phyloP scores from a whole-genome alignment of 2,113 vertebrate genomes.

The Paramisgurnus dabryanus region DNA sequence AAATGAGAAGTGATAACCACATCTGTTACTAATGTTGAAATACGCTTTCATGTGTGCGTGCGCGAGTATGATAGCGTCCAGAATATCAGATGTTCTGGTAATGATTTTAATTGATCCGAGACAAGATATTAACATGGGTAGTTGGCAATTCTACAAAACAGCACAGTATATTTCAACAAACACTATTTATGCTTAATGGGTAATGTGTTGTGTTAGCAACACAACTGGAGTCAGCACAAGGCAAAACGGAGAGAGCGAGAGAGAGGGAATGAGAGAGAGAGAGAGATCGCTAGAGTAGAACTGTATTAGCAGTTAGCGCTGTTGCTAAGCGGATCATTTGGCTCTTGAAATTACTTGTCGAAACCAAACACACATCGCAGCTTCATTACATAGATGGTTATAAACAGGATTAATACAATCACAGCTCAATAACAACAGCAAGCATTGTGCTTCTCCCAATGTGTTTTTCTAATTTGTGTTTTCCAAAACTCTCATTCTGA shows the following conservation, averaged over 20 bases:
- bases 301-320: constrained; percentile 48
- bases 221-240: constrained; percentile 56
- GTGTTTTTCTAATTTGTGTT: constrained; percentile 31
- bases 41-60: constrained; percentile 1
- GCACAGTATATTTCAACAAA: too few relatives aligned
- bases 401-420: constrained; percentile 56
- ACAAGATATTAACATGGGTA: constrained; percentile 7
- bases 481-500: constrained; percentile 47
- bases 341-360: constrained; percentile 46
- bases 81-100: not conserved
- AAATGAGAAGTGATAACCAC: constrained; percentile 50
- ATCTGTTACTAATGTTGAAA: constrained; percentile 57
- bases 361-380: constrained; percentile 48
- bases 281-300: constrained; percentile 39
- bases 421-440: constrained; percentile 47
- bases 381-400: constrained; percentile 51
- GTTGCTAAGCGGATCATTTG: constrained; percentile 53
- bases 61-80: not conserved
- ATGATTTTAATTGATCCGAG: not conserved
- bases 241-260: constrained; percentile 40
- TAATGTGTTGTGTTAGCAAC: not conserved
- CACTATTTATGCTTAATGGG: too few relatives aligned
- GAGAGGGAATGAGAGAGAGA: constrained; percentile 12
- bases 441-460: constrained; percentile 37
- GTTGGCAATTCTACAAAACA: not conserved